Evolutionary conservation across 2,888 invertebrate species (phyloP).

Genomic region (Azorinus chamasolen): DNA sequence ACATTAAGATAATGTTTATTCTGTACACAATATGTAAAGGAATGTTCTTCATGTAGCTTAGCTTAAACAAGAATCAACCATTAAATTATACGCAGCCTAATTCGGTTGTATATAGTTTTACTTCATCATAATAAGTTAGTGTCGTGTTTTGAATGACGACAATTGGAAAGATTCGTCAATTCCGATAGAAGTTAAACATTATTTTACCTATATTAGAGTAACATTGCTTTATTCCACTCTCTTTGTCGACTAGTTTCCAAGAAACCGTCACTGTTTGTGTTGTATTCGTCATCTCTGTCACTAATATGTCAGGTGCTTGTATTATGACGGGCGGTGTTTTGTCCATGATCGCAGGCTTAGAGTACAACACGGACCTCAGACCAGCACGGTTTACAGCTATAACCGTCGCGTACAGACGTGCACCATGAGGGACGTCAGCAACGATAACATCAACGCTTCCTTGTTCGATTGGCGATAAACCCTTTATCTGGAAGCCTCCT

Average conservation of each 20-base stretch:
- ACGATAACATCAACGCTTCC: slow-evolving; percentile 35
- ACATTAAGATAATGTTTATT: no score
- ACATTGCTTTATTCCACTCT: slow-evolving; percentile 34
- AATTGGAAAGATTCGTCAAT: not conserved
- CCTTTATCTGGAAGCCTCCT: slow-evolving; percentile 60
- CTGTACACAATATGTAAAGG: no score
- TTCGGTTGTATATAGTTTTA: not conserved
- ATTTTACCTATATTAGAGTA: slow-evolving; percentile 34
- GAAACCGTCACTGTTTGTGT: slow-evolving; percentile 3
- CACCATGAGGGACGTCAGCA: slow-evolving; percentile 53
- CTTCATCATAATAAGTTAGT: not conserved
- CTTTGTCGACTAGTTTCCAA: slow-evolving; percentile 35
- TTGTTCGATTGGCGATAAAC: slow-evolving; percentile 28
- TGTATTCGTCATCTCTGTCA: not conserved
- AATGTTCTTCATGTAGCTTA: no score
- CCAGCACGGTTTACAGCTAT: slow-evolving; percentile 68
- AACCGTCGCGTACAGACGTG: slow-evolving; percentile 54
- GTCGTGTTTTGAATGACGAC: not conserved
- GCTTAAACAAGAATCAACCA: no score
- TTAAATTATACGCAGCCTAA: not conserved
- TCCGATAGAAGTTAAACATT: not conserved
- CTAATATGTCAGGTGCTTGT: not conserved
- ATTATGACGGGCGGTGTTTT: slow-evolving; percentile 60
- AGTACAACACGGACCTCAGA: slow-evolving; percentile 42
- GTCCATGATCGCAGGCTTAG: slow-evolving; percentile 55